phyloP scores from a whole-genome alignment of 2,888 invertebrate genomes.

The Drosophila neutralis region DNA sequence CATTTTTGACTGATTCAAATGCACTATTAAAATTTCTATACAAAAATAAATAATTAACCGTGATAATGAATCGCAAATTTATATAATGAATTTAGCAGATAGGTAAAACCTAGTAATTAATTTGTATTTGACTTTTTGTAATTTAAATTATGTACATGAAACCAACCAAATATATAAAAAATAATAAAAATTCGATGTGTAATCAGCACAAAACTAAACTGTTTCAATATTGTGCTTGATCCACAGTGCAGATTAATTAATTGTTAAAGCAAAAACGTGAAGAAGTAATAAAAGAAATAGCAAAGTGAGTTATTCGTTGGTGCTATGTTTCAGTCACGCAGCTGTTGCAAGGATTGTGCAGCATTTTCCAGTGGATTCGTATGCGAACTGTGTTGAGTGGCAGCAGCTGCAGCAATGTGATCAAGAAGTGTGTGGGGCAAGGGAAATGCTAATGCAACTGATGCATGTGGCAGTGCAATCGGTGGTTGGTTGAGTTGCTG shows the following conservation, averaged over 20 bases:
- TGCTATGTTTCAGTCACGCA: slow-evolving; percentile 18
- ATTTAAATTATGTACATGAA: background rate
- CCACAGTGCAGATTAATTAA: slow-evolving; percentile 57
- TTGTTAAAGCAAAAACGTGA: slow-evolving; percentile 47
- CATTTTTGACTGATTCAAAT: background rate
- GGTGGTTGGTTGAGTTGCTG: slow-evolving; percentile 9
- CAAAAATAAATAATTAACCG: background rate
- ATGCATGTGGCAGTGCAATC: slow-evolving; percentile 39
- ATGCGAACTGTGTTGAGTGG: slow-evolving; percentile 58
- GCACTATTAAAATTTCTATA: background rate
- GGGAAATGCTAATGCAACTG: slow-evolving; percentile 48
- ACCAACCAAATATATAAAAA: background rate
- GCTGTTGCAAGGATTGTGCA: slow-evolving; percentile 40
- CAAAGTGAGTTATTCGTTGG: slow-evolving; percentile 6
- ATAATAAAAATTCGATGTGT: background rate
- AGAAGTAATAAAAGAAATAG: slow-evolving; percentile 29
- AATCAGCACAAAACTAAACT: background rate
- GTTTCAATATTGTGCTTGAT: background rate
- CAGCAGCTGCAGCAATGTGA: slow-evolving; percentile 37
- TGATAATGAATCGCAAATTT: background rate
- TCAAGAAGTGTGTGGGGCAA: background rate
- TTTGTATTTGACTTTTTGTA: background rate
- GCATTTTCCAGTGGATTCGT: slow-evolving; percentile 34
- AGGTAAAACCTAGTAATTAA: background rate
- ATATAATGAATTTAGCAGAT: background rate